phyloP scores from a whole-genome alignment of 2,113 vertebrate genomes.

The Mirounga angustirostris region DNA sequence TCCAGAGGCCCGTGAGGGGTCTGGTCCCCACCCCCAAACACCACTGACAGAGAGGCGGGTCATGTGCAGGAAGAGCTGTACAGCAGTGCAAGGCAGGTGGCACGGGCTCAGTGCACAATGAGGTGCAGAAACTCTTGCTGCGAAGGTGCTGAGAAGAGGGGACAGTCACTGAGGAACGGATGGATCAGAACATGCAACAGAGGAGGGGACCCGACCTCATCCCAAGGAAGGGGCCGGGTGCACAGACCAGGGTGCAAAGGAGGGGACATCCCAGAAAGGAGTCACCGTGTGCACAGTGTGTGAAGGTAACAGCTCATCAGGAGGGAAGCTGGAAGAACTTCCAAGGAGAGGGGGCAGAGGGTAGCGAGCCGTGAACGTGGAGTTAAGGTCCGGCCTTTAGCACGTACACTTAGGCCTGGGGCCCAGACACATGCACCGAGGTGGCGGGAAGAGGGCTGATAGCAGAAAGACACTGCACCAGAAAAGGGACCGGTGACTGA shows the following conservation, averaged over 20 bases:
- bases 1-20: neutral
- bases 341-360: neutral
- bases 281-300: fast-evolving
- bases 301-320: neutral
- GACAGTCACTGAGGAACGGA: neutral
- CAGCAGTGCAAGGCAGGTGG: neutral
- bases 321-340: neutral
- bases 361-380: neutral
- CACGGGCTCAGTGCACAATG: neutral
- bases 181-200: fast-evolving
- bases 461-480: neutral
- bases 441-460: neutral
- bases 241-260: neutral
- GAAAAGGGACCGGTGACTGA: neutral
- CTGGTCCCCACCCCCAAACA: neutral
- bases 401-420: neutral
- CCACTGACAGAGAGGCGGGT: neutral
- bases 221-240: neutral
- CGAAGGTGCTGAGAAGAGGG: fast-evolving
- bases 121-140: neutral
- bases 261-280: neutral
- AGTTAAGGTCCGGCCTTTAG: neutral
- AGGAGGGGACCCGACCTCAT: fast-evolving
- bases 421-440: neutral
- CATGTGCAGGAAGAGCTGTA: fast-evolving